These are phyloP conservation scores for Chalcosyrphus nemorum DNA, from an alignment of 2,888 invertebrate species.

Conservation along the genomic window DNA sequence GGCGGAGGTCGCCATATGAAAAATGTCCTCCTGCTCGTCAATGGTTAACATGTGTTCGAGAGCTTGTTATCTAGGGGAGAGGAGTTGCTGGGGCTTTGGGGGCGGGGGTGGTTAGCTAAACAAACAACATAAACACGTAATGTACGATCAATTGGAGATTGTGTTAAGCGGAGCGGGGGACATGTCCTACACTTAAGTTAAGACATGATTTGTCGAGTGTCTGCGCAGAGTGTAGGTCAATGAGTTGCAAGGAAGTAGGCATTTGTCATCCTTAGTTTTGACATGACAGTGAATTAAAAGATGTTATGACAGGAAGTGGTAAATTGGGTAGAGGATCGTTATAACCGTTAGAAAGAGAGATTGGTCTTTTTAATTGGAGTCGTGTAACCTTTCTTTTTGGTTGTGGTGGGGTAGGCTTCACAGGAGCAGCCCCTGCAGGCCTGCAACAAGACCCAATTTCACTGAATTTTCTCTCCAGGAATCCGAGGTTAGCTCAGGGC, in stretches of 20 bases:
- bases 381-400: too few relatives aligned
- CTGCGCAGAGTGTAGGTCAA: constrained; percentile 64
- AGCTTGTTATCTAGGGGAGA: constrained; percentile 33
- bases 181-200: constrained; percentile 44
- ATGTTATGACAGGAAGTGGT: neutral
- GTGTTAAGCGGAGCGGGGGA: constrained; percentile 37
- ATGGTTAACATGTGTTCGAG: constrained; percentile 61
- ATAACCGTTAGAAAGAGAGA: too few relatives aligned
- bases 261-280: constrained; percentile 68
- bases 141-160: constrained; percentile 53
- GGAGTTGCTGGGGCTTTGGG: neutral
- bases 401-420: too few relatives aligned
- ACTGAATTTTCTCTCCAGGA: too few relatives aligned
- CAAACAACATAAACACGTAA: constrained; percentile 49
- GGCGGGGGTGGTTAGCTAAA: neutral
- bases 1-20: constrained; percentile 53
- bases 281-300: constrained; percentile 37
- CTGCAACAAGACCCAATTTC: too few relatives aligned
- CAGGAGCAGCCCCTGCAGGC: too few relatives aligned
- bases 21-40: constrained; percentile 70
- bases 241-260: constrained; percentile 68
- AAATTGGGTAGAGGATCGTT: neutral
- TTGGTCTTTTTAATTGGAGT: too few relatives aligned
- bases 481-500: too few relatives aligned
- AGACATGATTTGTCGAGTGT: constrained; percentile 63